Evolutionary conservation across 2,888 invertebrate species (phyloP).

Genomic region (Drosophila mettleri): DNA sequence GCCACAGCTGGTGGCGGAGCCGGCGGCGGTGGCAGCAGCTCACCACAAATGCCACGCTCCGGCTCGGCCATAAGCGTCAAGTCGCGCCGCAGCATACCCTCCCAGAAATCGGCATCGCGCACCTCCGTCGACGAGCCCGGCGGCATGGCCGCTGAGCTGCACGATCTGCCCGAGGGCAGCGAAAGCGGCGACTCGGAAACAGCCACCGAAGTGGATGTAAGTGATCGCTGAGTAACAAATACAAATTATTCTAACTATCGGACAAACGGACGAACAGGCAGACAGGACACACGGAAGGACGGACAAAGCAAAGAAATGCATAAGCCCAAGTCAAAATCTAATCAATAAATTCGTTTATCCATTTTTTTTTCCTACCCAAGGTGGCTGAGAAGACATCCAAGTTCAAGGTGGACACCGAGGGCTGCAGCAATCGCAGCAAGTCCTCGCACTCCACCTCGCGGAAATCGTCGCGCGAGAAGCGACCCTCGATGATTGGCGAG

Average conservation of each 20-base stretch:
- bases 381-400: constrained; percentile 90
- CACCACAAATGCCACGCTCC: constrained; percentile 85
- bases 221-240: constrained; percentile 37
- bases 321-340: background rate
- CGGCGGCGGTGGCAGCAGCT: constrained; percentile 77
- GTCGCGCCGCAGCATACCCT: constrained; percentile 86
- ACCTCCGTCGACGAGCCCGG: constrained; percentile 86
- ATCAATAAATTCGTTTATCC: background rate
- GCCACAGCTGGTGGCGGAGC: constrained; percentile 70
- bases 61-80: constrained; percentile 86
- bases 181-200: constrained; percentile 89
- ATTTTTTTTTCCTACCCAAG: constrained; percentile 50
- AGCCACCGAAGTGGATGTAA: constrained; percentile 90
- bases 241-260: too few relatives aligned
- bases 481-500: constrained; percentile 85
- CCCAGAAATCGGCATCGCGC: constrained; percentile 85
- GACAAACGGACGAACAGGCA: background rate
- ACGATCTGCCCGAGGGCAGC: constrained; percentile 87
- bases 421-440: constrained; percentile 87
- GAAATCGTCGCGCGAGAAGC: constrained; percentile 89
- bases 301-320: background rate
- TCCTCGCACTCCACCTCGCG: constrained; percentile 88
- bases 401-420: constrained; percentile 91
- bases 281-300: background rate
- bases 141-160: constrained; percentile 85